Base-by-base conservation (phyloP, 2,797 vertebrate genomes). In the Streptopelia turtur region DNA sequence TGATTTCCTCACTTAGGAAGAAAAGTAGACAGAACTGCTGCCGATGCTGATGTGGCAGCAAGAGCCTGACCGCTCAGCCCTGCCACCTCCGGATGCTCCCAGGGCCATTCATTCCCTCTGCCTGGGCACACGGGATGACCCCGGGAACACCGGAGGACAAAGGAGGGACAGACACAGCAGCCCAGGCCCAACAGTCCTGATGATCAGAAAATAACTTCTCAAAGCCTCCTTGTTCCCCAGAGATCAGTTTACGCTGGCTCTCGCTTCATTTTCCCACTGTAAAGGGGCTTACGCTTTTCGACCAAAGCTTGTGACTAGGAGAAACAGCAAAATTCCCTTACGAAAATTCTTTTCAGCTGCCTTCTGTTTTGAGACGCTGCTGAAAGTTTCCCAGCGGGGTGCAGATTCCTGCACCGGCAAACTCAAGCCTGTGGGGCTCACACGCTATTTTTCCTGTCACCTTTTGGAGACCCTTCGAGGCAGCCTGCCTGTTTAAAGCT, bases 31-130 rank as follows among this genome's bases (percentile, higher is more conserved):
- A 65, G 17, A 70, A 41, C 8, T 15, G 65, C 53, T 77, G 77
- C 9, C 0, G 0, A 11, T 7, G 49, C 6, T 0, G 1, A 47
- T 6, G 61, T 4, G 18, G 43, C 57, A 57, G 23, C 33, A 45
- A 33, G 13, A 68, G 14, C 37, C 3, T 1, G 13, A 24, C 23
- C 20, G 2, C 72, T 30, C 37, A 24, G 43, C 31, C 25, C 23
- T 9, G 21, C 30, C 10, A 27, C 61, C 43, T 39, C 49, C 4
- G 16, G 25, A 16, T 3, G 21, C 24, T 41, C 21, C 33, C 33
- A 25, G 17, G 16, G 28, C 65, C 35, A 27, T 7, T 2, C 35
- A 27, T 7, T 2, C 35, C 22, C 50, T 23, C 43, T 28, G 18
- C 27, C 59, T 11, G 25, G 9, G n/a, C 53, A 2, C 4, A 8